phyloP scores from a whole-genome alignment of 1,140 invertebrate species.

The Tetraneura akinire region DNA sequence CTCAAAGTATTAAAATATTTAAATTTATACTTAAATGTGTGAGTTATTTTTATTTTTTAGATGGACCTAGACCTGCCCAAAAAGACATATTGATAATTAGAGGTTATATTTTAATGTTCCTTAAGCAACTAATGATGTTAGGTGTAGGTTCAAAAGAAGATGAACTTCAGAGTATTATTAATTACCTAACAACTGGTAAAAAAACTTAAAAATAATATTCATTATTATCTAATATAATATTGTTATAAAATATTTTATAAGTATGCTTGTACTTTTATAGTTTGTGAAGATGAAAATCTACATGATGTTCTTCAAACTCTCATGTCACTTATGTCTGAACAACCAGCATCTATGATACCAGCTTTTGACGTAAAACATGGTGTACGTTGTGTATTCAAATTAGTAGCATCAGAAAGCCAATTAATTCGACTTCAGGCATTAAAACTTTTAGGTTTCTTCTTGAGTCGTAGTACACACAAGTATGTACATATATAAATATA shows the following conservation, averaged over 20 bases:
- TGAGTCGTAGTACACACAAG: constrained; percentile 94
- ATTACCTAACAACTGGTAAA: constrained; percentile 91
- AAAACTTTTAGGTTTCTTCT: constrained; percentile 92
- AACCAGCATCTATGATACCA: constrained; percentile 97
- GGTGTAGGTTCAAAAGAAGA: constrained; percentile 97
- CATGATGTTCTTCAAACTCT: constrained; percentile 97
- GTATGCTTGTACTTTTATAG: constrained; percentile 52
- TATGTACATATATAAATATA: no score
- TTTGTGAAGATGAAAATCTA: constrained; percentile 90
- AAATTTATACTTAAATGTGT: neutral
- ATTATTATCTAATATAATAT: neutral
- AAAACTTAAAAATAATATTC: neutral
- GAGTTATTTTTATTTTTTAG: constrained; percentile 64
- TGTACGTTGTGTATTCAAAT: constrained; percentile 93
- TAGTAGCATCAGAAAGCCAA: constrained; percentile 92
- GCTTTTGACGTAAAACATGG: constrained; percentile 97
- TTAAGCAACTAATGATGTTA: constrained; percentile 96
- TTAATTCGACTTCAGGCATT: constrained; percentile 92
- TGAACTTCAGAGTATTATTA: constrained; percentile 96
- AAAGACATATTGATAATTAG: constrained; percentile 93
- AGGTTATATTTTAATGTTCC: constrained; percentile 91
- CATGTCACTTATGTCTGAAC: constrained; percentile 95
- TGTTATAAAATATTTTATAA: neutral
- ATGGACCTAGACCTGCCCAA: constrained; percentile 88
- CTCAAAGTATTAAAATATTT: no score